Conservation (phyloP, 2,888 invertebrate species). For the Seladonia tumulorum region DNA sequence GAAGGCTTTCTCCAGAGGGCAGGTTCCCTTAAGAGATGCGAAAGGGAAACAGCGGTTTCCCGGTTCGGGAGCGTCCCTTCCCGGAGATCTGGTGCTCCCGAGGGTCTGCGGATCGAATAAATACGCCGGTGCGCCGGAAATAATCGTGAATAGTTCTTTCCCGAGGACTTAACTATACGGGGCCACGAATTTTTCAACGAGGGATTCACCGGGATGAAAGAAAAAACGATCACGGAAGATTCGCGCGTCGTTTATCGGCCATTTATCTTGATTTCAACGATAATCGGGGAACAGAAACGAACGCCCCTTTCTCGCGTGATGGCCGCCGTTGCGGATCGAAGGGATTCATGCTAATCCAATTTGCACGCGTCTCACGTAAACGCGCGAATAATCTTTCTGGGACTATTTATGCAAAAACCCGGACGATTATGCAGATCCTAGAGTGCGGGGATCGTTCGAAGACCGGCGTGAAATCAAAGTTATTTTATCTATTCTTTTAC, state of each 20-base stretch:
- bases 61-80: not conserved
- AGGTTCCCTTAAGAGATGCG: not conserved
- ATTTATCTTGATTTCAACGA: slow-evolving; percentile 46
- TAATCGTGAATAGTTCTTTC: slow-evolving; percentile 8
- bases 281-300: slow-evolving; percentile 35
- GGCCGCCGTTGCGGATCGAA: slow-evolving; percentile 9
- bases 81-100: not conserved
- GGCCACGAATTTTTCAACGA: slow-evolving; percentile 12
- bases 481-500: not conserved
- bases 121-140: not conserved
- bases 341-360: slow-evolving; percentile 24
- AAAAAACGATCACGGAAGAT: not conserved
- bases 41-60: slow-evolving; percentile 4
- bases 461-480: not conserved
- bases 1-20: not conserved
- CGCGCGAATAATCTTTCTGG: slow-evolving; percentile 10
- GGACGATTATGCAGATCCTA: not conserved
- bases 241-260: slow-evolving; percentile 20
- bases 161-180: not conserved
- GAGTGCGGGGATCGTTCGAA: not conserved
- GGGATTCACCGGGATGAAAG: not conserved
- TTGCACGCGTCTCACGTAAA: slow-evolving; percentile 25
- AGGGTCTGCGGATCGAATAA: slow-evolving; percentile 1
- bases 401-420: not conserved
- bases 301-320: slow-evolving; percentile 51